Evolutionary conservation across 2,888 invertebrate genomes (phyloP).

Genomic region (Pseudococcus longispinus): DNA sequence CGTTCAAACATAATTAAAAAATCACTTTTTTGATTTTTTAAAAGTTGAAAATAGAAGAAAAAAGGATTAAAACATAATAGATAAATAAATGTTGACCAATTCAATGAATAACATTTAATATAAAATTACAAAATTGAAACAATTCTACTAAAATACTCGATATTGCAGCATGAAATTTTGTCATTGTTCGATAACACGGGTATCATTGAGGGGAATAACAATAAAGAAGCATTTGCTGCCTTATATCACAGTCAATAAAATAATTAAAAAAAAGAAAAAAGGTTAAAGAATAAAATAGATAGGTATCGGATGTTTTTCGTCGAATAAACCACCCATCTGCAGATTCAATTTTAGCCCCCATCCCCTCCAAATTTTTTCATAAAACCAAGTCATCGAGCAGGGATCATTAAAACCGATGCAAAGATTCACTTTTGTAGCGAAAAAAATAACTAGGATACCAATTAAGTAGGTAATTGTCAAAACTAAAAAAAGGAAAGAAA

Average conservation of each 20-base stretch:
- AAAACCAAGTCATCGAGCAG: neutral
- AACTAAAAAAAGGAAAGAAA: neutral
- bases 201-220: neutral
- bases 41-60: neutral
- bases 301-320: neutral
- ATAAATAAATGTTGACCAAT: neutral
- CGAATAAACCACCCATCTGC: neutral
- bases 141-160: neutral
- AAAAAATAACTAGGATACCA: neutral
- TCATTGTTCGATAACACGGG: neutral
- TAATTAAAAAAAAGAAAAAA: neutral
- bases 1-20: neutral
- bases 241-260: constrained; percentile 35
- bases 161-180: neutral
- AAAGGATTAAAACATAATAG: neutral
- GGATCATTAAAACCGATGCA: neutral
- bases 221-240: constrained; percentile 6
- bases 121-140: constrained; percentile 44
- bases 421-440: neutral
- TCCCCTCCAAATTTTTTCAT: neutral
- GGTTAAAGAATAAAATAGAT: neutral
- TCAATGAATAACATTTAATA: constrained; percentile 39
- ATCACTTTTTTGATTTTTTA: neutral
- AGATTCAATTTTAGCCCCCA: neutral
- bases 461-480: neutral